A percentile compares a stretch with the other conserved stretches of the same genome.
Conservation (phyloP, 2,888 invertebrate species). For the Meandrusa payeni region DNA sequence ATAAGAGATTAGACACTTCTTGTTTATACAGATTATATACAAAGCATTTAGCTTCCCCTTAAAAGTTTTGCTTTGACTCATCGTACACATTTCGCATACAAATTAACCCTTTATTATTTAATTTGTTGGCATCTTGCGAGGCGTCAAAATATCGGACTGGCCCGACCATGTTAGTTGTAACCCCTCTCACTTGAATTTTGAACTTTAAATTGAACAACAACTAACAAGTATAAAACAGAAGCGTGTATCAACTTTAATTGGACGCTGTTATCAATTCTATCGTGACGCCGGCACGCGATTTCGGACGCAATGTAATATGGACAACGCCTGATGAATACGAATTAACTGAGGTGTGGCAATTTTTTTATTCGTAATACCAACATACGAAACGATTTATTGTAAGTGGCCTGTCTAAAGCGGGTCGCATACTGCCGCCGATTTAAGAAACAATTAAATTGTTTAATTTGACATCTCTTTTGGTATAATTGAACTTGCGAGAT, state of each 20-base stretch:
- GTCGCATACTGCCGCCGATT: neutral
- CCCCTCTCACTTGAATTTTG: slow-evolving; percentile 27
- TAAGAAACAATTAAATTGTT: slow-evolving; percentile 6
- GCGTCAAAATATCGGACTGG: slow-evolving; percentile 63
- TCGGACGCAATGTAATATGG: slow-evolving; percentile 68
- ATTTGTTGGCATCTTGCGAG: slow-evolving; percentile 63
- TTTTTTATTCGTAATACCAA: slow-evolving; percentile 40
- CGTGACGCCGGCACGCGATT: slow-evolving; percentile 64
- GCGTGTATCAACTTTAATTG: slow-evolving; percentile 40
- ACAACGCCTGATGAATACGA: slow-evolving; percentile 65
- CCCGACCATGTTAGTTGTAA: slow-evolving; percentile 38
- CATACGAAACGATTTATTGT: slow-evolving; percentile 10
- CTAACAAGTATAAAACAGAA: slow-evolving; percentile 17
- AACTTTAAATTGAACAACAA: slow-evolving; percentile 12
- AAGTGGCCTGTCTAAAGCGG: neutral
- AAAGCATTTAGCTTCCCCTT: slow-evolving; percentile 30
- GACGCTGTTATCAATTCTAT: slow-evolving; percentile 54
- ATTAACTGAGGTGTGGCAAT: slow-evolving; percentile 61
- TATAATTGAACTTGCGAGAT: too few species aligned
- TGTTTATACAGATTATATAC: slow-evolving; percentile 5
- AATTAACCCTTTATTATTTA: slow-evolving; percentile 63
- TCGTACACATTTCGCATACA: slow-evolving; percentile 55
- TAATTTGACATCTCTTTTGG: neutral
- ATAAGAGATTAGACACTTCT: slow-evolving; percentile 1
- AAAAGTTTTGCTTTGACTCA: slow-evolving; percentile 40